Base-by-base conservation (phyloP, 1,140 invertebrate genomes). In the Drosophila melanica region DNA sequence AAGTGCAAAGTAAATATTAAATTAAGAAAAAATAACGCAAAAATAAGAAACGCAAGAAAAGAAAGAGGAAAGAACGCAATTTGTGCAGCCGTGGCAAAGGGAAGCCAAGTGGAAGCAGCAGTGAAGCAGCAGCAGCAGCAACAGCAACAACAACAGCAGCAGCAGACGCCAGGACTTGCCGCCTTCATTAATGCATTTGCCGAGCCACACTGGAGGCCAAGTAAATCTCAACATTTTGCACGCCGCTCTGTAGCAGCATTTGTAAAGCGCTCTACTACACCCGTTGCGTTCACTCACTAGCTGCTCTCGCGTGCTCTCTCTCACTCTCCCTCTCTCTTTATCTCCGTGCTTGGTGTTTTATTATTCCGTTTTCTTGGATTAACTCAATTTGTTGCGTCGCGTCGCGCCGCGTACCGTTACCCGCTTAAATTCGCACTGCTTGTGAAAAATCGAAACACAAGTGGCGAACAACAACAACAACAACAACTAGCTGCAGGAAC, bases 1-100 rank as follows among this genome's bases (percentile, higher is more conserved):
- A 89, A 89, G 84, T 89, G 84, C 84, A 89, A 89, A 89, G 84
- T 89, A 89, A 89, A 89, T 89, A 89, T 89, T 89, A 89, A 89
- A 89, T 89, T 89, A 89, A 89, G 73, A 82, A 80, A 82, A 85
- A 66, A 55, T 41, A 41, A n/a, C n/a, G 39, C 12, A 63, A 62
- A 42, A 7, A 53, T 33, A 39, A 55, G 64, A 68, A 64, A 57
- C 3, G 18, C 59, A 44, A 48, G 44, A 35, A 48, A 68, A 55
- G 20, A 41, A 62, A 57, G 55, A 20, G 68, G 37, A 59, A 45
- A 45, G 33, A 51, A 59, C 60, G 57, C 79, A 86, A 69, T 66
- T 30, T 62, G 66, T 69, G 66, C 66, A 69, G 42, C 45, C 45
- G 45, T 14, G 37, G 37, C 50, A 30, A 50, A 59, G 20, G 54